phyloP scores from a whole-genome alignment of 2,797 vertebrate genomes.

The Rhinoraja longicauda region DNA sequence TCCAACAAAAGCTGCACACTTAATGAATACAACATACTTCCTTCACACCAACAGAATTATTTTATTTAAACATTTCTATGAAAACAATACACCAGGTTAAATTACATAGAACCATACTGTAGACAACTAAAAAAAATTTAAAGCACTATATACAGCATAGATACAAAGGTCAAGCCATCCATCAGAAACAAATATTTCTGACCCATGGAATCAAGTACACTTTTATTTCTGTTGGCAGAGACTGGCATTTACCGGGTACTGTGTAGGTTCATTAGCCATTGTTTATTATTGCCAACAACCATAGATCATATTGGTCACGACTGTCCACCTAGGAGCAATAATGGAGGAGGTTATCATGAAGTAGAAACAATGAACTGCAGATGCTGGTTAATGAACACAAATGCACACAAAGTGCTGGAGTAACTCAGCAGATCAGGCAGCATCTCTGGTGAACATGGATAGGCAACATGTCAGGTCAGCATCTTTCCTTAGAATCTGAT shows the following conservation, averaged over 20 bases:
- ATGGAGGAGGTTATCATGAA: background rate
- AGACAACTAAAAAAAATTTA: background rate
- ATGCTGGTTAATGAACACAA: too few species aligned
- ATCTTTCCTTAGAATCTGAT: too few species aligned
- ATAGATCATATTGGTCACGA: background rate
- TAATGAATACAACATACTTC: conserved; percentile 22
- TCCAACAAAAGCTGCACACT: background rate
- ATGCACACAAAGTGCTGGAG: too few species aligned
- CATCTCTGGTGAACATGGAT: too few species aligned
- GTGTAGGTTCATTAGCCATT: background rate
- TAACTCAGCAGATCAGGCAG: too few species aligned
- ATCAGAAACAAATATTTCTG: background rate
- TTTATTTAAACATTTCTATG: conserved; percentile 18
- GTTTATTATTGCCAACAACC: background rate
- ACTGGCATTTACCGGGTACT: background rate
- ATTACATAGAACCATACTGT: background rate
- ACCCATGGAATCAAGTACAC: background rate
- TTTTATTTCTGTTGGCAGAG: background rate
- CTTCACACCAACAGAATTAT: background rate
- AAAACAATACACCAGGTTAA: background rate
- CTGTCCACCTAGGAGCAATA: background rate
- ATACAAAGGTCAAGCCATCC: conserved; percentile 2
- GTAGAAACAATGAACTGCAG: too few species aligned
- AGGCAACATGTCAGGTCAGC: too few species aligned
- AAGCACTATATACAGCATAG: background rate